Evolutionary conservation across 2,113 vertebrate genomes (phyloP).

Genomic region (Crotalus viridis): DNA sequence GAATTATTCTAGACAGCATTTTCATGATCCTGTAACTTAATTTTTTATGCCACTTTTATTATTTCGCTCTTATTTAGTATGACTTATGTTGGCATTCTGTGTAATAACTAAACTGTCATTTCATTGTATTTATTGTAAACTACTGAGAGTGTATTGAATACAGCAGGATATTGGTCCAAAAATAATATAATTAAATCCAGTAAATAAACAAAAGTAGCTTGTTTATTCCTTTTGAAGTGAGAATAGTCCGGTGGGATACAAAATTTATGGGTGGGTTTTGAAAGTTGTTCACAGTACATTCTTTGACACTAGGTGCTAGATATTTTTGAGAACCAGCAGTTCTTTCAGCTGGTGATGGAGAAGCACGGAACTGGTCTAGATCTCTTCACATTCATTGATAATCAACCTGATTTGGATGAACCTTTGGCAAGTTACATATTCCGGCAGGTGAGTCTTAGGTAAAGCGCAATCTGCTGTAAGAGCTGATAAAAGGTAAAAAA

Average conservation of each 20-base stretch:
- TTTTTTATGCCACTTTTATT: neutral
- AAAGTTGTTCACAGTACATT: neutral
- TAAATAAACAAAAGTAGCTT: neutral
- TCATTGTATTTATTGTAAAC: neutral
- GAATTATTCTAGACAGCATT: neutral
- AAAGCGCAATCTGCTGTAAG: neutral
- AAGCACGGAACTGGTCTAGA: conserved; percentile 90
- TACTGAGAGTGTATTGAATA: neutral
- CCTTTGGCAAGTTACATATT: conserved; percentile 91
- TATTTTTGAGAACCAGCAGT: conserved; percentile 87
- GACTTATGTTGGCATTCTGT: neutral
- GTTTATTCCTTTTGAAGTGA: neutral
- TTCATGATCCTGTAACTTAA: neutral
- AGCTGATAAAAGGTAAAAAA: neutral
- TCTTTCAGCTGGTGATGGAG: conserved; percentile 97
- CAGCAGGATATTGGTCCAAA: neutral
- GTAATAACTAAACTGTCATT: neutral
- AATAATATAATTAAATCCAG: neutral
- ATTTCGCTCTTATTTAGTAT: neutral
- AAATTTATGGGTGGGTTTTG: neutral
- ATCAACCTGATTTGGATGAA: conserved; percentile 85
- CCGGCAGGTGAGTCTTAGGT: conserved; percentile 78
- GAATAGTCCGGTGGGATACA: neutral
- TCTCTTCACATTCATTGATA: conserved; percentile 93
- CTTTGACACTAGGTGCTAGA: conserved; percentile 78